Base-by-base conservation (phyloP, 2,113 vertebrate species). In the Carassius carassius region DNA sequence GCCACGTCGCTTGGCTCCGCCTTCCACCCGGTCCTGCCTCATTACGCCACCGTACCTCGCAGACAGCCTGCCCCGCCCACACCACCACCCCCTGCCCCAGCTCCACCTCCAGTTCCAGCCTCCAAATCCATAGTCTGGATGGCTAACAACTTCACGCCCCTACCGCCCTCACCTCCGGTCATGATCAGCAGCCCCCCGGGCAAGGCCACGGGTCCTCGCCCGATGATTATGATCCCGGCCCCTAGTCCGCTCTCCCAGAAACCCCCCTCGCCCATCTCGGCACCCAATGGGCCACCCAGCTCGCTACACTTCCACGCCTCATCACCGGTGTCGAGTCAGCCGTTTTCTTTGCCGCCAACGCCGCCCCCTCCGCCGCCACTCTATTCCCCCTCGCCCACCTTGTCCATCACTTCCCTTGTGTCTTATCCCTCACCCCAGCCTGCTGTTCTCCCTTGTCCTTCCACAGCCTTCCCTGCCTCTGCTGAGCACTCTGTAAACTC, bases 101-200 rank as follows among this genome's bases (percentile, higher is more conserved):
- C 87, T 25, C 72, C 92, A 91, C 78, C 90, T 63, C 83, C 90
- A 2, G 69, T 85, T 12, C 89, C 92, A 25, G 94, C 92, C 41
- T 60, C 95, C n/a, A 97, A 97, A 90, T 94, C 98, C 0, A 92
- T 92, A 37, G 94, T 96, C 93, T 99, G 97, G 97, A 94, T 96
- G 0, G 89, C 97, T 1, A 94, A 95, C 90, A 96, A 89, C 90
- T 97, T 98, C 72, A 96, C 96, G 2, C 98, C 98, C 0, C 94
- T 98, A 72, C 98, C 98, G 4, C 98, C 98, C 0, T 99, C 98
- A 25, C 97, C 98, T 77, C 98, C 98, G 0, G 96, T 99, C 54
- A 98, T 99, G 97, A 99, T 98, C 87, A 99, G 97, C 91, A 99
- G 98, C 49, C 98, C 97, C 3, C 98, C 98, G 3, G 97, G 96